Evolutionary conservation across 2,113 vertebrate genomes (phyloP), one percentile per base, ranked within the genome.

Genomic region (Hoplias malabaricus): DNA sequence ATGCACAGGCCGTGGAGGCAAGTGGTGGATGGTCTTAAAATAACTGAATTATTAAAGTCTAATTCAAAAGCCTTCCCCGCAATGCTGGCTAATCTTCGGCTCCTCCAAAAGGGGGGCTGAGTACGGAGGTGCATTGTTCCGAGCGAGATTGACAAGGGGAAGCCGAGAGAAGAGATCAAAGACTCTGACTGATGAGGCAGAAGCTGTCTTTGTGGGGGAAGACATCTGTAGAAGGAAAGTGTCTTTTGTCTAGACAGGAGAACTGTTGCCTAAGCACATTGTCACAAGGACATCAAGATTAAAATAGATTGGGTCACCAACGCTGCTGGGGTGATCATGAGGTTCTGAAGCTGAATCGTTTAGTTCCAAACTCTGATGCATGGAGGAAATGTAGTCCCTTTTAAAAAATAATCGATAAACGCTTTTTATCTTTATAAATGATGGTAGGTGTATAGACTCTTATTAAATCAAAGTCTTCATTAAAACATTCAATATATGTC

Each of bases 101-200:
- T 81, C 67, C 69, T 78, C 53, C 50, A 29, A 40, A n/a, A 36
- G 56, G 57, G 31, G 34, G 42, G 69, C 36, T 46, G 61, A 66
- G 63, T 19, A 42, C 59, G 29, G 68, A 73, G 65, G 48, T 40
- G 78, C 50, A 71, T 75, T 84, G 79, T 82, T 81, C 57, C 61
- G 31, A 63, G 61, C 21, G 65, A 83, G 79, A 83, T 78, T 83
- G 84, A 83, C 84, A 80, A 76, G 77, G 33, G 57, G 74, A 72
- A 80, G 79, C 73, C 50, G 31, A 76, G 31, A 77, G 79, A 81
- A 57, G 65, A 79, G 71, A 87, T 85, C 82, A 85, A 84, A 85
- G 82, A 54, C 31, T 61, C 59, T 34, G 63, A 63, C 70, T 76
- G 79, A 87, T 75, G 73, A 84, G 75, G 36, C 78, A 63, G 73